phyloP scores from a whole-genome alignment of 1,140 invertebrate species.

The Leptinotarsa lineolata region DNA sequence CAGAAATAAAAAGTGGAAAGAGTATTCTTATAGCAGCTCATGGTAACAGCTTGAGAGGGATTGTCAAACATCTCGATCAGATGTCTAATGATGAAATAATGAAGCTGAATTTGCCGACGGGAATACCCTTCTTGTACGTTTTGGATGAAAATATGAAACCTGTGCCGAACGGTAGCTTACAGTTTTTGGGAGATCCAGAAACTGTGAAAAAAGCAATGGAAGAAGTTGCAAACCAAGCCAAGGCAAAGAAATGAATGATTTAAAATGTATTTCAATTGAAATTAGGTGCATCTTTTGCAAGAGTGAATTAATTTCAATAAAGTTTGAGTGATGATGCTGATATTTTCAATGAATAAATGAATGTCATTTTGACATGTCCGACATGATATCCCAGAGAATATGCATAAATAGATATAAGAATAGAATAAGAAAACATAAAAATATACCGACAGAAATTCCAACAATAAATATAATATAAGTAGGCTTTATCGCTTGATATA shows the following conservation, averaged over 20 bases:
- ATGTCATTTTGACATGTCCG: no score
- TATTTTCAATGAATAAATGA: no score
- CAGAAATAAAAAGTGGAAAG: conserved; percentile 59
- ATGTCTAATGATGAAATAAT: conserved; percentile 68
- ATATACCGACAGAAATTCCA: no score
- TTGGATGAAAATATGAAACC: conserved; percentile 65
- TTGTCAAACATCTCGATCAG: conserved; percentile 72
- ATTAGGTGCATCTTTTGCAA: neutral
- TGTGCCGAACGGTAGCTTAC: conserved; percentile 61
- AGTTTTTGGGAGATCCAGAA: conserved; percentile 69
- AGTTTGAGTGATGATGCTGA: no score
- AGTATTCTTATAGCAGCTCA: conserved; percentile 70
- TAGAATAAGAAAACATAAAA: no score
- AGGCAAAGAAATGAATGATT: conserved; percentile 42
- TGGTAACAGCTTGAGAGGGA: conserved; percentile 71
- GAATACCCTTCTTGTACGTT: conserved; percentile 73
- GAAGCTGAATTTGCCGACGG: conserved; percentile 73
- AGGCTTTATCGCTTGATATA: no score
- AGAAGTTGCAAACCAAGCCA: conserved; percentile 47
- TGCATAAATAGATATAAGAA: no score
- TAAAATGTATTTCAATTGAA: neutral
- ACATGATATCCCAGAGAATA: no score
- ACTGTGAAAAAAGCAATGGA: conserved; percentile 68
- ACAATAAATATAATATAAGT: no score
- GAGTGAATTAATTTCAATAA: no score